Base-by-base conservation (phyloP, 2,888 invertebrate genomes). In the Amphipyra berbera region DNA sequence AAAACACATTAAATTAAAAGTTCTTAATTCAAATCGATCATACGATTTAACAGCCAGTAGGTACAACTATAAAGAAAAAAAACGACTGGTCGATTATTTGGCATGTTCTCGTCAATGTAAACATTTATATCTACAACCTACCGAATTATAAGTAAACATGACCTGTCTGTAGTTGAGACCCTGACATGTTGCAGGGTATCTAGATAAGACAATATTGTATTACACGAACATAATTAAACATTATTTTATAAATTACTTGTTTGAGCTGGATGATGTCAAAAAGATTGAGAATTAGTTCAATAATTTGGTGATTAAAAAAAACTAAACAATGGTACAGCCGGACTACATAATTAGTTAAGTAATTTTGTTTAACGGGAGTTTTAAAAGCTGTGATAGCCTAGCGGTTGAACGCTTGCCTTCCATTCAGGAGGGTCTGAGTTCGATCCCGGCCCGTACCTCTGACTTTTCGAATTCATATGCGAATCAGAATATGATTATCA, bases 131-230 rank as follows among this genome's bases (percentile, higher is more conserved):
- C 54, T 76, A 15, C 64, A 64, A 41, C 38, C 21, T 49, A 56
- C 60, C 58, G n/a, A 74, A 68, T 49, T 52, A 38, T 54, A 56
- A 54, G 68, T 76, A 76, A 68, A 76, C 66, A 79, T 65, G 63
- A 72, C 61, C 61, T 59, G 27, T 40, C 45, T 40, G 55, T 45
- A 42, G 63, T 49, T 41, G 33, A 35, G 62, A 49, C 64, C 68
- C 55, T 71, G 76, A 76, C 60, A 55, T 59, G 44, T 54, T 33
- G 35, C 65, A 52, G 33, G 33, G 55, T 49, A 66, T 70, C 50
- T 49, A 41, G 79, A 67, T 76, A 67, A 67, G 38, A 41, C 42
- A 49, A 6, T 37, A 60, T 56, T 48, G 21, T 63, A 38, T 62
- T 58, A 42, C 63, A 68, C 7, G 33, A 56, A 15, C 44, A 38